These are phyloP conservation scores for Lagorchestes hirsutus DNA, from an alignment of 2,797 vertebrate species.

Conservation along the genomic window DNA sequence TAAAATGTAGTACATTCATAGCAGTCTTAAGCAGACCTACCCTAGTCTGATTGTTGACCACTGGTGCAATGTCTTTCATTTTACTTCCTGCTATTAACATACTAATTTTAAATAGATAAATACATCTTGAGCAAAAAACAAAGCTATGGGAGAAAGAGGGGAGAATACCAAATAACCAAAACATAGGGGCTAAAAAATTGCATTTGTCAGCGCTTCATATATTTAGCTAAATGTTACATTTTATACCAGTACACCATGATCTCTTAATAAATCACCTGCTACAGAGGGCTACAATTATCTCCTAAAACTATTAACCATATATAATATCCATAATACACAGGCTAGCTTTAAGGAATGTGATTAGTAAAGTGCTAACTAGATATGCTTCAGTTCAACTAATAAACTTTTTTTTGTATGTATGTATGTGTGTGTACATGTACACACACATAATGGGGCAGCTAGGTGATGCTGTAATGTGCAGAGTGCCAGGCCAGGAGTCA, in stretches of 20 bases:
- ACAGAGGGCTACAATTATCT: background rate
- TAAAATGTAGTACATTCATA: constrained; percentile 39
- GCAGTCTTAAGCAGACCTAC: constrained; percentile 57
- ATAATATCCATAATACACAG: background rate
- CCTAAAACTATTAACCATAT: background rate
- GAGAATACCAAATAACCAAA: constrained; percentile 44
- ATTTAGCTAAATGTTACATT: background rate
- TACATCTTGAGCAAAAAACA: constrained; percentile 66
- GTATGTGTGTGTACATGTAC: background rate
- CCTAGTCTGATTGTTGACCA: constrained; percentile 58
- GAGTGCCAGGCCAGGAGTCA: background rate
- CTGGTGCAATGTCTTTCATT: constrained; percentile 61
- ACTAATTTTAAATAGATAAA: constrained; percentile 70
- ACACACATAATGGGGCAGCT: background rate
- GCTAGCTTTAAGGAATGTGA: background rate
- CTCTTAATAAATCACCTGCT: constrained; percentile 4
- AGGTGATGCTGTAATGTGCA: background rate
- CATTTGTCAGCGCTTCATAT: background rate
- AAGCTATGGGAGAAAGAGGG: constrained; percentile 46
- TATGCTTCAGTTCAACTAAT: background rate
- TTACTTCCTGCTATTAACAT: constrained; percentile 68
- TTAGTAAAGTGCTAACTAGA: background rate
- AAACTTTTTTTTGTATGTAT: background rate
- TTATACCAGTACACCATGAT: background rate
- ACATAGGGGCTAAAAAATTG: background rate